A percentile compares a stretch with the other conserved stretches of the same genome.
phyloP scores from a whole-genome alignment of 2,888 invertebrate genomes.

The Calephelis perditalis region DNA sequence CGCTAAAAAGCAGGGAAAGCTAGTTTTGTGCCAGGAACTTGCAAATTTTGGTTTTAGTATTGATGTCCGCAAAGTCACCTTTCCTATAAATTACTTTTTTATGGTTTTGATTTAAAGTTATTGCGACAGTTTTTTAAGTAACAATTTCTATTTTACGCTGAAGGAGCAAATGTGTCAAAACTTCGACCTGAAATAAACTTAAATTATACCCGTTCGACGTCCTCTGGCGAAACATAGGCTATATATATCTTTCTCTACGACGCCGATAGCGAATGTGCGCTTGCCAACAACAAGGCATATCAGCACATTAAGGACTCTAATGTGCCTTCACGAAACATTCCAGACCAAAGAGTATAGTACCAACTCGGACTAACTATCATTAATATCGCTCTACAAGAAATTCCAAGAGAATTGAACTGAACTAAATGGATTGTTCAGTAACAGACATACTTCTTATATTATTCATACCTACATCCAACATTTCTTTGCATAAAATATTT shows the following conservation, averaged over 20 bases:
- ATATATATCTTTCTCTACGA: background rate
- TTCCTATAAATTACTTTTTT: no score
- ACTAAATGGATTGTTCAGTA: slow-evolving; percentile 1
- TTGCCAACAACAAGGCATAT: slow-evolving; percentile 11
- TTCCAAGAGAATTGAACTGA: background rate
- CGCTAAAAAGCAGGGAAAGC: no score
- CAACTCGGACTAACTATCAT: slow-evolving; percentile 1
- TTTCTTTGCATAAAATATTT: no score
- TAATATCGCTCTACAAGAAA: no score
- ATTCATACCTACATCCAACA: no score
- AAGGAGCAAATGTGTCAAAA: slow-evolving; percentile 1
- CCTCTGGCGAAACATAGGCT: no score
- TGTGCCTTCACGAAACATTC: background rate
- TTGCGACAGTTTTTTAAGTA: background rate
- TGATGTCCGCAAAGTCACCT: no score
- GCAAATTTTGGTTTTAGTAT: no score
- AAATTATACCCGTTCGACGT: background rate
- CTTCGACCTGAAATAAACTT: slow-evolving; percentile 7
- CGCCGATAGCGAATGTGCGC: slow-evolving; percentile 4
- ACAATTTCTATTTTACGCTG: slow-evolving; percentile 5
- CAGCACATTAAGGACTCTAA: slow-evolving; percentile 7
- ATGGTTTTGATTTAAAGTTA: background rate
- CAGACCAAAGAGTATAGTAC: background rate
- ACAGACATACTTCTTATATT: background rate
- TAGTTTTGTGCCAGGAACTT: no score